phyloP scores from a whole-genome alignment of 2,797 vertebrate genomes.

The Nannoperca obscura region DNA sequence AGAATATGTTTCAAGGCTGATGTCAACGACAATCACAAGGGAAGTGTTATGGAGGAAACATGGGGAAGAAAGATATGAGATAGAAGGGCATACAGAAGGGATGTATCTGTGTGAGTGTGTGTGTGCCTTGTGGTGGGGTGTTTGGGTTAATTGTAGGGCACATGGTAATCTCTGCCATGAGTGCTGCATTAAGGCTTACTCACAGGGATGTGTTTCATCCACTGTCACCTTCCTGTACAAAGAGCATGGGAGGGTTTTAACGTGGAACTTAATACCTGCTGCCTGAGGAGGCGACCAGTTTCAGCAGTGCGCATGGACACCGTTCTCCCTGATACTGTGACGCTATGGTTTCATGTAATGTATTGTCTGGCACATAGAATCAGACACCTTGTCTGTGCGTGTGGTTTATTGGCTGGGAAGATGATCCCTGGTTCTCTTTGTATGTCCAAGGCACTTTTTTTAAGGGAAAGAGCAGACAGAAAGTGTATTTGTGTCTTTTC shows the following conservation, averaged over 20 bases:
- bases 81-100: slow-evolving; percentile 27
- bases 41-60: slow-evolving; percentile 27
- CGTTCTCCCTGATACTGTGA: slow-evolving; percentile 31
- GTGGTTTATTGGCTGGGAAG: slow-evolving; percentile 54
- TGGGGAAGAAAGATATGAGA: slow-evolving; percentile 31
- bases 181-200: slow-evolving; percentile 47
- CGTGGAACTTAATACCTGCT: slow-evolving; percentile 51
- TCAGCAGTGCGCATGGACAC: slow-evolving; percentile 50
- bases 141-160: slow-evolving; percentile 55
- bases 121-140: slow-evolving; percentile 8
- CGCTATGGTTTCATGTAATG: slow-evolving; percentile 29
- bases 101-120: slow-evolving; percentile 13
- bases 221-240: slow-evolving; percentile 36
- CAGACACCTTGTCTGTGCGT: slow-evolving; percentile 9
- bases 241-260: slow-evolving; percentile 39
- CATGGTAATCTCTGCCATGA: slow-evolving; percentile 48
- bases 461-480: slow-evolving; percentile 19
- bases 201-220: slow-evolving; percentile 42
- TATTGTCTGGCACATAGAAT: slow-evolving; percentile 45
- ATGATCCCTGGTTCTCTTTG: slow-evolving; percentile 39
- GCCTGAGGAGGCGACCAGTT: slow-evolving; percentile 45
- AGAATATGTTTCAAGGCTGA: slow-evolving; percentile 52
- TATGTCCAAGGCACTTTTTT: slow-evolving; percentile 13
- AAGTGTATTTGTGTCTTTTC: slow-evolving; percentile 24
- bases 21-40: slow-evolving; percentile 42